These are phyloP conservation scores for Pristionchus entomophagus DNA, from an alignment of 2,888 invertebrate genomes.

Conservation along the genomic window DNA sequence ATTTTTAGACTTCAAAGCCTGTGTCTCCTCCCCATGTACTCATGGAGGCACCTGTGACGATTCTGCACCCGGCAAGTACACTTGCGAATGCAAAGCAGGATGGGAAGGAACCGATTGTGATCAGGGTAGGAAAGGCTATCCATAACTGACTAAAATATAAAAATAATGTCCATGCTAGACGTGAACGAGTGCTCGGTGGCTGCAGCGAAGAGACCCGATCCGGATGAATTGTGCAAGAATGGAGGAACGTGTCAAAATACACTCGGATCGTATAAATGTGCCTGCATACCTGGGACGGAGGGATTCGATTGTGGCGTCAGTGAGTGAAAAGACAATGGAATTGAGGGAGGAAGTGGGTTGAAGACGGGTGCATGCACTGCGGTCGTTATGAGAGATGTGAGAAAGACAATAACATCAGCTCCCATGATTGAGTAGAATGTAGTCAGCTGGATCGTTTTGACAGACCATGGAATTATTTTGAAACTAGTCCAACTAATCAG, in stretches of 20 bases:
- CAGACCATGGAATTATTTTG: too few species aligned
- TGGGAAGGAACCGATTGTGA: constrained; percentile 5
- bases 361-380: not conserved
- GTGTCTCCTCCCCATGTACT: not conserved
- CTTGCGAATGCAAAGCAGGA: not conserved
- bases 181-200: not conserved
- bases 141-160: not conserved
- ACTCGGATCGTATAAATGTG: not conserved
- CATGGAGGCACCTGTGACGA: not conserved
- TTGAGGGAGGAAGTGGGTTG: not conserved
- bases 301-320: not conserved
- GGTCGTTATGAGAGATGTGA: not conserved
- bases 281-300: not conserved
- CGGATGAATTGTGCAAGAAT: not conserved
- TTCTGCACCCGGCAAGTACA: not conserved
- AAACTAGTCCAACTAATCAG: too few species aligned
- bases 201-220: not conserved
- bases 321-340: not conserved
- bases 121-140: not conserved
- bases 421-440: too few species aligned
- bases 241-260: not conserved
- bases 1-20: not conserved
- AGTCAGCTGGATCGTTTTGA: too few species aligned
- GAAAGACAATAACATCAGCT: too few species aligned
- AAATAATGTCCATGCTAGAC: too few species aligned